Evolutionary conservation across 2,113 vertebrate species (phyloP).

Genomic region (Ceuthmochares aereus): DNA sequence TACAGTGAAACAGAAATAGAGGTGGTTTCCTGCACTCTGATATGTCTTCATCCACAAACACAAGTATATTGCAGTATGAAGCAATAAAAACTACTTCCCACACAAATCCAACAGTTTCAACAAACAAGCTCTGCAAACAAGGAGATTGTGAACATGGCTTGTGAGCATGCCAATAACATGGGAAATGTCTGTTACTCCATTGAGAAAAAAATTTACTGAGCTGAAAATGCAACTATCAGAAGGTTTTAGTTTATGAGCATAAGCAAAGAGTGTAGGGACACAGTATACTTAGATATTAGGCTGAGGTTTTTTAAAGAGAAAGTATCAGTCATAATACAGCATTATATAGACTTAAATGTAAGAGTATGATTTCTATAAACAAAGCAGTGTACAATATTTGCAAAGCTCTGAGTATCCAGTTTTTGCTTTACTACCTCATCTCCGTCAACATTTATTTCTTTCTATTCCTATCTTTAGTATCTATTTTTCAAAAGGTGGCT

Average conservation of each 20-base stretch:
- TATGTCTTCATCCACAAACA: background rate
- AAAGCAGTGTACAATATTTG: background rate
- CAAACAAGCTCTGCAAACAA: background rate
- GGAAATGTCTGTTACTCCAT: background rate
- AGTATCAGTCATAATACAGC: background rate
- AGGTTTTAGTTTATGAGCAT: background rate
- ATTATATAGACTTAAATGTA: slow-evolving; percentile 3
- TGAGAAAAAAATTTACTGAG: background rate
- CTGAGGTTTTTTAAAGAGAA: background rate
- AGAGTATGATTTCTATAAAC: background rate
- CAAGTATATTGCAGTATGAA: background rate
- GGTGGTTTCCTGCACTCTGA: background rate
- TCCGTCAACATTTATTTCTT: background rate
- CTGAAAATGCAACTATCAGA: background rate
- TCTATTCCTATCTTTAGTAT: background rate
- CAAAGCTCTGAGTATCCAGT: background rate
- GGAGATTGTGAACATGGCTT: background rate
- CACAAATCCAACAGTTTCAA: background rate
- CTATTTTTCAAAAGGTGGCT: background rate
- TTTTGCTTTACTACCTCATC: background rate
- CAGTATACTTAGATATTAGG: background rate
- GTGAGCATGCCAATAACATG: background rate
- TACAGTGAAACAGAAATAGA: background rate
- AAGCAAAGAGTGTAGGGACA: background rate
- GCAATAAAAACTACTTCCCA: background rate